Conservation (phyloP, 2,113 vertebrate species). For the Microtus richardsoni region DNA sequence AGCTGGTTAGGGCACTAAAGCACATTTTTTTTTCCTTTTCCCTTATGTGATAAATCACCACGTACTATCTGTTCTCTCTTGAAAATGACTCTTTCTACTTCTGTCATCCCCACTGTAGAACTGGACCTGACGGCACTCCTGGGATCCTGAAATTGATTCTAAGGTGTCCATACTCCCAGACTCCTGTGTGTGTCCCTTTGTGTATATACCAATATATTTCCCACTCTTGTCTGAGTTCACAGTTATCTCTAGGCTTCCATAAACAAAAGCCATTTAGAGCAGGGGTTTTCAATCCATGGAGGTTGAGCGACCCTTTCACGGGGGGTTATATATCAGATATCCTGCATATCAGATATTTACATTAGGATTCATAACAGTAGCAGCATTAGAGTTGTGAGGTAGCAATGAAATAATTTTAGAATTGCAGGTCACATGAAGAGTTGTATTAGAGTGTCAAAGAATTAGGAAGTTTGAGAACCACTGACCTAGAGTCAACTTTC, state of each 20-base stretch:
- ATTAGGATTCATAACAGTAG: not conserved
- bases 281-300: not conserved
- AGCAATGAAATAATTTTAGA: not conserved
- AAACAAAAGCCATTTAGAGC: not conserved
- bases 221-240: not conserved
- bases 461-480: not conserved
- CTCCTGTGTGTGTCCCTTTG: not conserved
- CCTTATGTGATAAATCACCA: not conserved
- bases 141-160: conserved; percentile 16
- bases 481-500: not conserved
- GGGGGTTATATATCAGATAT: not conserved
- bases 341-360: not conserved
- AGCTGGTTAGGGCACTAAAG: not conserved
- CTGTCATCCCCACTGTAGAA: not conserved
- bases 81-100: not conserved
- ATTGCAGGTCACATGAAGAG: not conserved
- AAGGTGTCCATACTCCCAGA: not conserved
- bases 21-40: not conserved
- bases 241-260: not conserved
- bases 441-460: not conserved
- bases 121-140: not conserved
- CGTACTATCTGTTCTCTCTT: not conserved
- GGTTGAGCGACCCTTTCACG: not conserved
- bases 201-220: not conserved
- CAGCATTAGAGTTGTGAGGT: not conserved